Evolutionary conservation across 2,888 invertebrate species (phyloP).

Genomic region (Petrolisthes cinctipes): DNA sequence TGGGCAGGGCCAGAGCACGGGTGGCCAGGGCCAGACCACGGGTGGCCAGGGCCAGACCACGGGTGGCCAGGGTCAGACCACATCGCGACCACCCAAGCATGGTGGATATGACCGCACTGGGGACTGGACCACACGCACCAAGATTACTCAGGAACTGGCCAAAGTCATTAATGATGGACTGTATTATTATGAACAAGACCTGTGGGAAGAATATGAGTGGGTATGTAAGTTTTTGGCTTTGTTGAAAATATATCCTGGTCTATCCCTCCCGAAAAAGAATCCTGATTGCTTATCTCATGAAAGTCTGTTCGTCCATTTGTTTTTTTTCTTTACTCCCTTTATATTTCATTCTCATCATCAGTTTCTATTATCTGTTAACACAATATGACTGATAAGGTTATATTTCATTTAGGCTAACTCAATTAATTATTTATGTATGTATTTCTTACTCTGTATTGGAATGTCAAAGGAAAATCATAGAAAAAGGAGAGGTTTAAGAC

Average conservation of each 20-base stretch:
- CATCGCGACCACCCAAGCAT: conserved; percentile 77
- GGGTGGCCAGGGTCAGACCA: background rate
- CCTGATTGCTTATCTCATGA: no score
- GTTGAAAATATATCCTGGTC: background rate
- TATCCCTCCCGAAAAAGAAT: no score
- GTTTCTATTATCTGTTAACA: no score
- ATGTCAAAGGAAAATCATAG: no score
- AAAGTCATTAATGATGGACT: conserved; percentile 98
- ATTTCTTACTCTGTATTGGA: no score
- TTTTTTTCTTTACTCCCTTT: no score
- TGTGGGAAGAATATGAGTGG: conserved; percentile 81
- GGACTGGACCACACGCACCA: conserved; percentile 88
- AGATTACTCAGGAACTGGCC: conserved; percentile 94
- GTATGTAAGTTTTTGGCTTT: conserved; percentile 68
- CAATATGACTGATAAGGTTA: no score
- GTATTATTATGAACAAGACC: conserved; percentile 93
- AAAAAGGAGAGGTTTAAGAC: no score
- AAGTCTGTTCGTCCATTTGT: no score
- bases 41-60: background rate
- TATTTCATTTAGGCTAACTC: no score
- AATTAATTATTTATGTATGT: no score
- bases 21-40: conserved; percentile 32
- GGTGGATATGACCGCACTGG: conserved; percentile 92
- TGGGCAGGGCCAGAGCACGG: background rate
- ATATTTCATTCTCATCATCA: no score